Percentiles rank a stretch among this genome's conserved stretches.
Evolutionary conservation across 2,113 vertebrate species (phyloP).

Genomic region (Xenopus borealis): DNA sequence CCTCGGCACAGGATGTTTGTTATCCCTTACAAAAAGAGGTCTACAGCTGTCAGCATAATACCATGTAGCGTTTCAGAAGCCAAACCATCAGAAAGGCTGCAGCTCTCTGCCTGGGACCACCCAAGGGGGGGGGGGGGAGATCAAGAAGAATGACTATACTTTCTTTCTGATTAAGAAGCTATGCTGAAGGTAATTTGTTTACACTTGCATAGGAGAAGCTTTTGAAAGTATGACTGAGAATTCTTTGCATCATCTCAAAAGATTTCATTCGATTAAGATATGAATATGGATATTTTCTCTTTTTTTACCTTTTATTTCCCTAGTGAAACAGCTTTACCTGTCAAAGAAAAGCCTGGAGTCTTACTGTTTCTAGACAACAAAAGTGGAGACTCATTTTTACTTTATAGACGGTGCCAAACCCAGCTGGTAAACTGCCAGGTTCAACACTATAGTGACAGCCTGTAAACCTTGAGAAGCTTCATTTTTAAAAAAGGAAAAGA

Average conservation of each 20-base stretch:
- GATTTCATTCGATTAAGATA: constrained; percentile 70
- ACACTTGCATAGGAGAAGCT: constrained; percentile 62
- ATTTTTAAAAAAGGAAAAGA: constrained; percentile 45
- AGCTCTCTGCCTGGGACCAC: constrained; percentile 69
- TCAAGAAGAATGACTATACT: constrained; percentile 64
- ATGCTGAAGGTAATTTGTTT: constrained; percentile 73
- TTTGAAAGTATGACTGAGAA: constrained; percentile 63
- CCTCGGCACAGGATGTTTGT: constrained; percentile 74
- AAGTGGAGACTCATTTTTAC: constrained; percentile 52
- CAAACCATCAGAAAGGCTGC: constrained; percentile 60
- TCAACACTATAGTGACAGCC: constrained; percentile 47
- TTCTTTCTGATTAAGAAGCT: constrained; percentile 75
- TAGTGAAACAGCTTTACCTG: constrained; percentile 67
- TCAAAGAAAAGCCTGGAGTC: constrained; percentile 56
- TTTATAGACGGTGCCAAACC: constrained; percentile 53
- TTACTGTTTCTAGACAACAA: constrained; percentile 56
- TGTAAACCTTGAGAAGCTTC: constrained; percentile 48
- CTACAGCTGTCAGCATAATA: constrained; percentile 75
- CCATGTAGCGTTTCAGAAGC: constrained; percentile 65
- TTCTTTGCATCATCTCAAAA: constrained; percentile 66
- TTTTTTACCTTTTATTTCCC: constrained; percentile 44
- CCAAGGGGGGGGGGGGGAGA: constrained; percentile 75
- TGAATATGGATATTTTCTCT: constrained; percentile 68
- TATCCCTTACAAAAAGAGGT: constrained; percentile 76
- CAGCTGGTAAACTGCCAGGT: constrained; percentile 48